phyloP scores from a whole-genome alignment of 2,797 vertebrate genomes.

The Eulemur albifrons region DNA sequence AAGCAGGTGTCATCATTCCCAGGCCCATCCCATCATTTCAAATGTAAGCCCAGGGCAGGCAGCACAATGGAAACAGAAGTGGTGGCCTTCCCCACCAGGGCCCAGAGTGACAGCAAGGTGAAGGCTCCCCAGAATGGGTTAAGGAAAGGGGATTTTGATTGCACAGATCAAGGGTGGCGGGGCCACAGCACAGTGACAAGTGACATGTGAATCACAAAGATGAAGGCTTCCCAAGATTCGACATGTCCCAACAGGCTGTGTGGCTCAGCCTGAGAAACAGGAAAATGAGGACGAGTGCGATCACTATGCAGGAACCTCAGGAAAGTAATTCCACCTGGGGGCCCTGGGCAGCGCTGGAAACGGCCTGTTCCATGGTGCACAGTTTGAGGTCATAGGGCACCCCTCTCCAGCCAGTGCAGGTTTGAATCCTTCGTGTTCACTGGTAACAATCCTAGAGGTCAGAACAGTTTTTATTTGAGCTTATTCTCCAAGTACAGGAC shows the following conservation, averaged over 20 bases:
- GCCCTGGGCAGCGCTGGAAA: background rate
- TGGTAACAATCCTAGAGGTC: background rate
- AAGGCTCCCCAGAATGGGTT: background rate
- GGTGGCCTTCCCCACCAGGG: background rate
- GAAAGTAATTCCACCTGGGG: background rate
- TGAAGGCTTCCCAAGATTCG: background rate
- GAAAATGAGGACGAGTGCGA: background rate
- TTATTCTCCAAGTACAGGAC: background rate
- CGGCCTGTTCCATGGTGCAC: background rate
- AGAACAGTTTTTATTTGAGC: background rate
- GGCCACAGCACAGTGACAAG: background rate
- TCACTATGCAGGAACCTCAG: background rate
- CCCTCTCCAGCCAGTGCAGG: fast-evolving
- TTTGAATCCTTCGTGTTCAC: background rate
- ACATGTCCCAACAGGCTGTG: background rate
- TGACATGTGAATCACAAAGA: slow-evolving; percentile 16
- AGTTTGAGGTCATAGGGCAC: background rate
- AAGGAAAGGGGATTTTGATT: slow-evolving; percentile 3
- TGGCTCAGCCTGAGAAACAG: slow-evolving; percentile 52
- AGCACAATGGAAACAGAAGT: background rate
- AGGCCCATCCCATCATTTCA: fast-evolving
- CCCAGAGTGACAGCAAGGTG: background rate
- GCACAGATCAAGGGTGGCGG: background rate
- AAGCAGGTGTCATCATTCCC: background rate
- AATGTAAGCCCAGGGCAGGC: background rate